Percentiles rank a stretch among this genome's conserved stretches.
Evolutionary conservation across 1,140 invertebrate genomes (phyloP).

Genomic region (Ridgeia piscesae): DNA sequence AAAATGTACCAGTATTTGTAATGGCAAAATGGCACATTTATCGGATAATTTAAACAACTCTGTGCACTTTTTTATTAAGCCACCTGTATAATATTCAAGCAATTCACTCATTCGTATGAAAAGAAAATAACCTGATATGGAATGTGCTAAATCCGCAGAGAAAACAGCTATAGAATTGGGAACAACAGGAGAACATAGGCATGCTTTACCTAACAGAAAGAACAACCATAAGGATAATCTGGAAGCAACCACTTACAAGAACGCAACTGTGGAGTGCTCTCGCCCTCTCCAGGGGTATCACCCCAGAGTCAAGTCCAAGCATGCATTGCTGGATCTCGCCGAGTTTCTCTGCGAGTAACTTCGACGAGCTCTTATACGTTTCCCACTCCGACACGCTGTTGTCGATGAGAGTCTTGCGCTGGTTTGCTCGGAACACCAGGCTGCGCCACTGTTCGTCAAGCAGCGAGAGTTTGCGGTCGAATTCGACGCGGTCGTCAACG

Average conservation of each 20-base stretch:
- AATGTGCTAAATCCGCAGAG: no score
- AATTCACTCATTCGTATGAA: no score
- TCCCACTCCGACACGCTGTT: constrained; percentile 73
- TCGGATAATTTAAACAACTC: no score
- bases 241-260: constrained; percentile 41
- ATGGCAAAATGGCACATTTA: not conserved
- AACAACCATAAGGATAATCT: no score
- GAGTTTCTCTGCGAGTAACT: constrained; percentile 70
- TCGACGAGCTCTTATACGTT: constrained; percentile 65
- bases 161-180: no score
- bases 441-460: constrained; percentile 84
- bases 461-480: constrained; percentile 69
- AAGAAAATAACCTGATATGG: no score
- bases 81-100: no score
- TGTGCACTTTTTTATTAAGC: no score
- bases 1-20: no score
- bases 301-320: constrained; percentile 59
- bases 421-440: constrained; percentile 77
- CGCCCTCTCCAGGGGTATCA: constrained; percentile 42
- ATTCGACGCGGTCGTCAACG: constrained; percentile 46
- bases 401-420: constrained; percentile 72
- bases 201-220: no score
- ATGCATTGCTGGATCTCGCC: constrained; percentile 75
- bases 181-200: no score
- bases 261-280: constrained; percentile 43